Evolutionary conservation across 1,140 invertebrate species (phyloP), one percentile per base, ranked within the genome.

Genomic region (Ceratina calcarata): DNA sequence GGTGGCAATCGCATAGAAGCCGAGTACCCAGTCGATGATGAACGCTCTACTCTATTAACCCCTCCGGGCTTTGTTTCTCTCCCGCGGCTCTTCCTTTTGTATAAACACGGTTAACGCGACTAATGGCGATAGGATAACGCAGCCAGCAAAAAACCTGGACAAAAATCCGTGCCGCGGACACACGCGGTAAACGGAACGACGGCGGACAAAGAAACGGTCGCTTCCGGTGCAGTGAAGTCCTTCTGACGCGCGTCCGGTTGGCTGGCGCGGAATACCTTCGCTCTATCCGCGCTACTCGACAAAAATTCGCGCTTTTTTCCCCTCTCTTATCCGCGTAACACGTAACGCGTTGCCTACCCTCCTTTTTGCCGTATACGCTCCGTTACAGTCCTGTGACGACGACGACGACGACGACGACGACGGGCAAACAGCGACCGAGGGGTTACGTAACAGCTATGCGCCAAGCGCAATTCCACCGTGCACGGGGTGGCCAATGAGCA

Each of bases 341-440:
- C 51, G 60, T 24, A 13, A n/a, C 22, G 16, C 49, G 37, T n/a
- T n/a, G 15, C 49, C 49, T 64, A 71, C 80, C 77, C 77, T 79
- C 78, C 73, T 83, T 86, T 86, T 86, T 71, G 68, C 64, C 83
- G 32, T 60, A 78, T 65, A 75, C 77, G 75, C 77, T 78, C 49
- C 27, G 75, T 71, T 78, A 62, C 75, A 71, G 55, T 78, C 78
- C 75, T 76, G 82, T 77, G 81, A 83, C 27, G 27, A 32, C 27
- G 81, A 83, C 85, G 81, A 83, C 84, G 81, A 83, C 27, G 27
- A 32, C 27, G 81, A 83, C 85, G 81, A 83, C 84, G 77, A 84
- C 82, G 83, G 78, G 83, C 86, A 84, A 89, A 88, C 87, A 89
- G 86, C 82, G 86, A 82, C 83, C 37, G 37, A 71, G 85, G 83